phyloP scores from a whole-genome alignment of 2,113 vertebrate species.

The Nothoprocta perdicaria region DNA sequence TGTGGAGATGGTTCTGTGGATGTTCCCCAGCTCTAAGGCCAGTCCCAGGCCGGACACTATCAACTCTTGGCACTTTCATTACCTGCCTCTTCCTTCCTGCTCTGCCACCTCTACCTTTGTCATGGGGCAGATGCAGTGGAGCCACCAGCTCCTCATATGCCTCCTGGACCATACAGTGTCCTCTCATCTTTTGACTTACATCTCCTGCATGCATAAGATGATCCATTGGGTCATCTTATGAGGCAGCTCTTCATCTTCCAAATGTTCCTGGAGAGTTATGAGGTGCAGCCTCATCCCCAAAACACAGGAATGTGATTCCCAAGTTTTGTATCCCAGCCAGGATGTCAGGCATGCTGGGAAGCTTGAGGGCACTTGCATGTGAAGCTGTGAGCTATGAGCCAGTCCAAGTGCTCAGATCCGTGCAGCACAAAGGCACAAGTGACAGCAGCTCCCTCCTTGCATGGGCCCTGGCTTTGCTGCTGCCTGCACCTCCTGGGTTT shows the following conservation, averaged over 20 bases:
- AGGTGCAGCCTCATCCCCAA: background rate
- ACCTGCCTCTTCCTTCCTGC: accelerated
- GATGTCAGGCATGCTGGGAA: background rate
- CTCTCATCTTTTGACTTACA: accelerated
- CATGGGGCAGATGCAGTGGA: background rate
- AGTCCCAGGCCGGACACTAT: background rate
- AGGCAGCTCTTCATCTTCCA: background rate
- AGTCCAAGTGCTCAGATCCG: no score
- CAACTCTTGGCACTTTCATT: no score
- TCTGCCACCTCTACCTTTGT: background rate
- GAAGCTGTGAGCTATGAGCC: background rate
- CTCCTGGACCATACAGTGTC: background rate
- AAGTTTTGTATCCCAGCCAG: background rate
- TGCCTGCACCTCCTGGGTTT: background rate
- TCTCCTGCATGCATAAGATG: background rate
- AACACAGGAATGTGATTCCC: background rate
- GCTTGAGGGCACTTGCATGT: accelerated
- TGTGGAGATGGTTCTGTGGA: background rate
- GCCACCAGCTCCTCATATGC: background rate
- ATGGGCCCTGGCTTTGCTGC: background rate
- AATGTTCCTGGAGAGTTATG: accelerated
- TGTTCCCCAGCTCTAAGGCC: background rate
- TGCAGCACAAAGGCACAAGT: accelerated
- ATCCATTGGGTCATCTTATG: accelerated
- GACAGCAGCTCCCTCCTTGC: background rate